These are phyloP conservation scores for Trichonephila clavata DNA, from an alignment of 1,140 invertebrate genomes.

Conservation along the genomic window DNA sequence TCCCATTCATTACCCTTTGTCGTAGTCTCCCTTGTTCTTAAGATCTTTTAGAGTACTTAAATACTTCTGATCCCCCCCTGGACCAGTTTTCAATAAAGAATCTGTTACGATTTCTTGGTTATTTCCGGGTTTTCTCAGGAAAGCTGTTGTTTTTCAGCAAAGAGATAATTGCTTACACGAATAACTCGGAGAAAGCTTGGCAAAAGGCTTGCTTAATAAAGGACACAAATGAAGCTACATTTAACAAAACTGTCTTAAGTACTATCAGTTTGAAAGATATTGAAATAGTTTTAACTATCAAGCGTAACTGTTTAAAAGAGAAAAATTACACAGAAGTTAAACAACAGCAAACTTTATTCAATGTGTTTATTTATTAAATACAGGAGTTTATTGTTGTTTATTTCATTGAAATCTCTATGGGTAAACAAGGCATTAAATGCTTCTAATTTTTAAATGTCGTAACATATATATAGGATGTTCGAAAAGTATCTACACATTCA, in stretches of 20 bases:
- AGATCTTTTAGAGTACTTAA: not conserved
- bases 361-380: too few relatives aligned
- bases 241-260: not conserved
- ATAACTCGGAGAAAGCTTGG: not conserved
- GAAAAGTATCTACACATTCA: too few relatives aligned
- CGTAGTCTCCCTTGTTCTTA: constrained; percentile 5
- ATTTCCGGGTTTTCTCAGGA: not conserved
- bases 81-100: not conserved
- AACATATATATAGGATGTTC: too few relatives aligned
- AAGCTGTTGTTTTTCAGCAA: not conserved
- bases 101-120: not conserved
- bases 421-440: too few relatives aligned
- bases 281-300: not conserved
- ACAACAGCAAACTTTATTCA: too few relatives aligned
- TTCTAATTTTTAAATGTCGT: too few relatives aligned
- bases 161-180: constrained; percentile 27
- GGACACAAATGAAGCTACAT: not conserved
- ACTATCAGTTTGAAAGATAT: not conserved
- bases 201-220: not conserved
- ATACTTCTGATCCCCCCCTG: not conserved
- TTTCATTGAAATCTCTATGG: too few relatives aligned
- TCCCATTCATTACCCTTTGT: constrained; percentile 9
- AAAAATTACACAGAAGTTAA: too few relatives aligned
- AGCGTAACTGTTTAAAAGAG: not conserved
- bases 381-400: too few relatives aligned